phyloP scores from a whole-genome alignment of 2,888 invertebrate genomes.

The Cheilosia variabilis region DNA sequence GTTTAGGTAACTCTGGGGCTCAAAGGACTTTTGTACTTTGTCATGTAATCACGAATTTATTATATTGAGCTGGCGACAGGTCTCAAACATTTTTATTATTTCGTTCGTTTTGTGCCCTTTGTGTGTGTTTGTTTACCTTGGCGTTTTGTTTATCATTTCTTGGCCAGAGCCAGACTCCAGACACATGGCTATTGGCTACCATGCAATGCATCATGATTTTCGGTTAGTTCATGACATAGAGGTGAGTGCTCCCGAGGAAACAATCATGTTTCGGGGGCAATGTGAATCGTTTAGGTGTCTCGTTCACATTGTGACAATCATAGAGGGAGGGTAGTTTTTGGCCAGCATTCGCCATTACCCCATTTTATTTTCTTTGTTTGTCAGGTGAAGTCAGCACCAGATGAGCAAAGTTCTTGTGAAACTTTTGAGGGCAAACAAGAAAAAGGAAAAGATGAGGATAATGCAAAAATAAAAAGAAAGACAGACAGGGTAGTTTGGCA shows the following conservation, averaged over 20 bases:
- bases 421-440: conserved; percentile 27
- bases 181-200: conserved; percentile 32
- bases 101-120: conserved; percentile 67
- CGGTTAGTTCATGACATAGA: conserved; percentile 72
- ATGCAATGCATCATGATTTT: conserved; percentile 71
- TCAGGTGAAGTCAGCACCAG: conserved; percentile 59
- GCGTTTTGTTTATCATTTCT: conserved; percentile 60
- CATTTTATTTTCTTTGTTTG: neutral
- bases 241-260: conserved; percentile 74
- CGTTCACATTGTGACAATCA: conserved; percentile 34
- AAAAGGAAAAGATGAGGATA: conserved; percentile 5
- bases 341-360: conserved; percentile 36
- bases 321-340: conserved; percentile 55
- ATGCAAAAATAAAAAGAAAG: conserved; percentile 20
- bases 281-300: conserved; percentile 58
- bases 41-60: conserved; percentile 83
- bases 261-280: conserved; percentile 71
- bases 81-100: conserved; percentile 76
- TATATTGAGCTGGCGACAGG: conserved; percentile 80
- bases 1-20: conserved; percentile 37
- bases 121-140: conserved; percentile 59
- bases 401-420: conserved; percentile 46
- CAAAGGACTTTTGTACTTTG: conserved; percentile 78
- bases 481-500: conserved; percentile 69
- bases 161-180: conserved; percentile 57